Evolutionary conservation across 1,140 invertebrate genomes (phyloP).

Genomic region (Nasonia longicornis): DNA sequence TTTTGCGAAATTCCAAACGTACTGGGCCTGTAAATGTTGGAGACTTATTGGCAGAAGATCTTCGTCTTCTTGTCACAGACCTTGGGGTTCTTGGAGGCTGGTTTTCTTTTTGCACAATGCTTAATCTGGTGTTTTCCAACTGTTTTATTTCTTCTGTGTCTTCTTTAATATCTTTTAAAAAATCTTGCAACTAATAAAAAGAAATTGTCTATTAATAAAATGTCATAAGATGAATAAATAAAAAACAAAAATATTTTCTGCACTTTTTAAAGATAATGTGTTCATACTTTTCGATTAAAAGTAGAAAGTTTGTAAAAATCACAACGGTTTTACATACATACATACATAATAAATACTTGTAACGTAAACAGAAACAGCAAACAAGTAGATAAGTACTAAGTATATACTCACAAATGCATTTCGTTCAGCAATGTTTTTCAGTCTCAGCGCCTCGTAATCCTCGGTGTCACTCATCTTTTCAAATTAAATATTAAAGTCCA

Average conservation of each 20-base stretch:
- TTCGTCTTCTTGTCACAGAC: slow-evolving; percentile 45
- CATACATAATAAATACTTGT: too few species aligned
- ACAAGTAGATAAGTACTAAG: neutral
- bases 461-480: slow-evolving; percentile 31
- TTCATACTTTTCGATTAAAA: too few species aligned
- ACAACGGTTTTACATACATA: too few species aligned
- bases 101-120: slow-evolving; percentile 33
- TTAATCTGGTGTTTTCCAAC: slow-evolving; percentile 1
- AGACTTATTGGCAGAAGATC: slow-evolving; percentile 18
- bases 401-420: slow-evolving; percentile 55
- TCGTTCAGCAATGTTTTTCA: slow-evolving; percentile 54
- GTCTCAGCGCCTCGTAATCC: slow-evolving; percentile 51
- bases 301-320: too few species aligned
- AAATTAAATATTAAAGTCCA: slow-evolving; percentile 31
- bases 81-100: slow-evolving; percentile 44
- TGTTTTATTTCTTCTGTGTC: slow-evolving; percentile 45
- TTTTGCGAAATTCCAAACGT: slow-evolving; percentile 38
- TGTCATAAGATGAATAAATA: neutral
- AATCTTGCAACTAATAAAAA: slow-evolving; percentile 52
- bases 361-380: too few species aligned
- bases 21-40: neutral
- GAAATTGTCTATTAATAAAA: slow-evolving; percentile 10
- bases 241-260: too few species aligned
- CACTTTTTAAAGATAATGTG: too few species aligned
- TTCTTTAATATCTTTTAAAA: slow-evolving; percentile 53